Percentiles rank a stretch among this genome's conserved stretches.
These are phyloP conservation scores for Pipistrellus pygmaeus DNA, from an alignment of 2,797 vertebrate species.

Conservation along the genomic window DNA sequence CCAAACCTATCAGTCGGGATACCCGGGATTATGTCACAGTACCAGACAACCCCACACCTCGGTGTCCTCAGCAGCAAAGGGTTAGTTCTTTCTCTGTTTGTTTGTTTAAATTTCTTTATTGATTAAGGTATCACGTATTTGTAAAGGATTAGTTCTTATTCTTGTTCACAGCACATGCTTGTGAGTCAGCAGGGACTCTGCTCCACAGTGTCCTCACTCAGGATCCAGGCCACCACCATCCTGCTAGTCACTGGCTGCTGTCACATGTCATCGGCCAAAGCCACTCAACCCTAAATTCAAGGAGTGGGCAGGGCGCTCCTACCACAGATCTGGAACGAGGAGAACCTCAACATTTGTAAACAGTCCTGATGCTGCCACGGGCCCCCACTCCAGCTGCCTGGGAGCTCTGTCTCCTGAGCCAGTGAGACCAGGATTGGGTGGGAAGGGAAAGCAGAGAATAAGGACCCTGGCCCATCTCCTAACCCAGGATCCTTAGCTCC, in stretches of 20 bases:
- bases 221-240: neutral
- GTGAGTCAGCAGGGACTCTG: neutral
- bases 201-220: neutral
- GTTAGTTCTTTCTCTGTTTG: neutral
- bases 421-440: neutral
- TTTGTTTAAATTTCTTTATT: too few relatives aligned
- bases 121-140: too few relatives aligned
- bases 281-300: neutral
- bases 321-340: neutral
- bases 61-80: rapidly evolving
- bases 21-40: neutral
- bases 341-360: neutral
- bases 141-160: neutral
- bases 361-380: neutral
- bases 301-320: neutral
- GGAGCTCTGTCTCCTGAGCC: neutral
- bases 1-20: neutral
- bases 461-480: neutral
- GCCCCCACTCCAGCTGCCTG: neutral
- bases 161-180: neutral
- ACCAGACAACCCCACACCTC: neutral
- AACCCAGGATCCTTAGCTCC: neutral
- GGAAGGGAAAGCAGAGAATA: neutral
- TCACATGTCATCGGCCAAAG: neutral
- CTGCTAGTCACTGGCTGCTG: neutral